These are phyloP conservation scores for Hydropotes inermis DNA, from an alignment of 2,113 vertebrate genomes.

Conservation along the genomic window DNA sequence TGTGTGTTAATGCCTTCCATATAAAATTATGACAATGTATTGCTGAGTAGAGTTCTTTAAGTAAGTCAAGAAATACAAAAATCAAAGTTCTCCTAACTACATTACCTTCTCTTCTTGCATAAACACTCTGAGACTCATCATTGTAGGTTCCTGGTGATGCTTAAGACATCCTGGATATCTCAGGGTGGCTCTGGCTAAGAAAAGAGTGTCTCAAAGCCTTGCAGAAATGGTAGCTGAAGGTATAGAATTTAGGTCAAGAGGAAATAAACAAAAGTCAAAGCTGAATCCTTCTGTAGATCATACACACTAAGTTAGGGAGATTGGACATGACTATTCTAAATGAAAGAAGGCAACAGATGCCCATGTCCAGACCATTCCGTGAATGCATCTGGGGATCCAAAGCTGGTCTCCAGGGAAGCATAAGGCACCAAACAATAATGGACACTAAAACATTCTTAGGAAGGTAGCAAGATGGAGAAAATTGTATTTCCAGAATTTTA, in stretches of 20 bases:
- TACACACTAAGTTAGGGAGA: background rate
- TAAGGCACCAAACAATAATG: background rate
- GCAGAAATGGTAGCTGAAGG: background rate
- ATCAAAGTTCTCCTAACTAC: background rate
- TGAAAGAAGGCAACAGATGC: background rate
- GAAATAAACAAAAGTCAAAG: background rate
- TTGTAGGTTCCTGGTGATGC: background rate
- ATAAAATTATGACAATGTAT: background rate
- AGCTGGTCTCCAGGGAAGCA: background rate
- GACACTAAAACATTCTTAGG: background rate
- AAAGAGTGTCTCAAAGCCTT: background rate
- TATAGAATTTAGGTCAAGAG: background rate
- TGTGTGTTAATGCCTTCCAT: background rate
- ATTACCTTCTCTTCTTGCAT: background rate
- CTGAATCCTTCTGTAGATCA: background rate
- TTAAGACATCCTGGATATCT: background rate
- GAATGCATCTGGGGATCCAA: background rate
- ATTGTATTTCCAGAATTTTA: background rate
- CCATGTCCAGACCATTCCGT: background rate
- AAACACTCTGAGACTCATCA: background rate
- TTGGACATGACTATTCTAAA: background rate
- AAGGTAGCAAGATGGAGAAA: background rate
- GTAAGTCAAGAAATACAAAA: conserved; percentile 6
- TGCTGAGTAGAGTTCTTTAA: conserved; percentile 13
- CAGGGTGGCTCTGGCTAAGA: background rate